These are phyloP conservation scores for Catharus bicknelli DNA, from an alignment of 2,113 vertebrate genomes.

Conservation along the genomic window DNA sequence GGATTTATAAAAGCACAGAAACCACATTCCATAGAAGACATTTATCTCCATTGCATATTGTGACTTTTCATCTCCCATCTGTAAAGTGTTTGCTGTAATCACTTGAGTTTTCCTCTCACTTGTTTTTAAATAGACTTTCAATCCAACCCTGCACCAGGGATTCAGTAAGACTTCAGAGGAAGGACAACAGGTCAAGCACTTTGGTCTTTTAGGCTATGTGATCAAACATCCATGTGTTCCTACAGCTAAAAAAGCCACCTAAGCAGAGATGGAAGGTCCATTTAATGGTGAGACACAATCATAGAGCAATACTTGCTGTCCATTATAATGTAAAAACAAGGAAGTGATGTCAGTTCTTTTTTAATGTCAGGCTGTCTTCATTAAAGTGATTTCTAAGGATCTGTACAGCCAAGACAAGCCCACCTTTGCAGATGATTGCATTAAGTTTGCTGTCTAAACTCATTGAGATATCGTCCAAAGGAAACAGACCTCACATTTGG, in stretches of 20 bases:
- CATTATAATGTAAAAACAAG: background rate
- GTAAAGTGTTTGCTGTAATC: background rate
- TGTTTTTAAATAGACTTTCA: background rate
- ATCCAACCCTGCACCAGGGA: background rate
- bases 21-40: background rate
- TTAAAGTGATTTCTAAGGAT: background rate
- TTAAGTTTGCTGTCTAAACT: background rate
- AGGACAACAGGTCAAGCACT: background rate
- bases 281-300: background rate
- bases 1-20: background rate
- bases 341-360: background rate
- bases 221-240: background rate
- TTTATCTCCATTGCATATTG: background rate
- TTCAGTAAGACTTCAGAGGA: background rate
- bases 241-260: background rate
- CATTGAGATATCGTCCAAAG: background rate
- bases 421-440: background rate
- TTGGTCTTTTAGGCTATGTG: background rate
- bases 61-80: background rate
- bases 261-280: background rate
- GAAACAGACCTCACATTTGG: background rate
- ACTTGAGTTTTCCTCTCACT: background rate
- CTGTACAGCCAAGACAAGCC: background rate
- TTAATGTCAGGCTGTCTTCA: background rate
- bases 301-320: background rate